Base-by-base conservation (phyloP, 2,113 vertebrate genomes). In the Alosa alosa region DNA sequence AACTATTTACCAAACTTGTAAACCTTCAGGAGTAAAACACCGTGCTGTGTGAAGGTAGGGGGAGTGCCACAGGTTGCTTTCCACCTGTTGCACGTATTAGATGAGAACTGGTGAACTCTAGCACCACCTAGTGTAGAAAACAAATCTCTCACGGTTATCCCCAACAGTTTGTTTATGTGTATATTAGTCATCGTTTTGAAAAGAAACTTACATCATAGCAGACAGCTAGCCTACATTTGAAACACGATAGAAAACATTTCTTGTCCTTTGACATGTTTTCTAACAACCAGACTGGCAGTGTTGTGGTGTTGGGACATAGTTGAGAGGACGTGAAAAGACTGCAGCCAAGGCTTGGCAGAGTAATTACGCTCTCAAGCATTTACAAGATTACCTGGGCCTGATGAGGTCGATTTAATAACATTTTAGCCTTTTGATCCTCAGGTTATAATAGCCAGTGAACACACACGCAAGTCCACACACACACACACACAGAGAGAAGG, bases 361-460 rank as follows among this genome's bases (percentile, higher is more conserved):
- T 84, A 89, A 88, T 89, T 86, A 88, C 88, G 85, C 82, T 75
- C 57, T 75, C 18, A 52, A 31, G 55, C 46, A 46, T 72, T 84
- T 39, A 89, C 86, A 84, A 39, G 88, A 82, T 88, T 83, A 87
- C 84, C 84, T 82, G 11, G 75, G n/a, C 64, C 85, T 86, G 85
- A 86, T 88, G 83, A 86, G 84, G 45, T 18, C 64, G 45, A 36
- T 46, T 83, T 85, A 86, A 87, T 88, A 86, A 46, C 22, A 44
- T 50, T 87, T 82, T 81, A 20, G 9, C 72, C 75, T 46, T 88
- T 88, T 89, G 90, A 90, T 90, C 88, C 86, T 46, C 68, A 83
- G 86, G 85, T 89, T 72, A 82, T 2, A 13, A 87, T 86, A 57
- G 46, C 49, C 84, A 46, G 13, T 72, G 64, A 72, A 72, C 72